phyloP scores from a whole-genome alignment of 1,140 invertebrate species.

The Euwallacea similis region DNA sequence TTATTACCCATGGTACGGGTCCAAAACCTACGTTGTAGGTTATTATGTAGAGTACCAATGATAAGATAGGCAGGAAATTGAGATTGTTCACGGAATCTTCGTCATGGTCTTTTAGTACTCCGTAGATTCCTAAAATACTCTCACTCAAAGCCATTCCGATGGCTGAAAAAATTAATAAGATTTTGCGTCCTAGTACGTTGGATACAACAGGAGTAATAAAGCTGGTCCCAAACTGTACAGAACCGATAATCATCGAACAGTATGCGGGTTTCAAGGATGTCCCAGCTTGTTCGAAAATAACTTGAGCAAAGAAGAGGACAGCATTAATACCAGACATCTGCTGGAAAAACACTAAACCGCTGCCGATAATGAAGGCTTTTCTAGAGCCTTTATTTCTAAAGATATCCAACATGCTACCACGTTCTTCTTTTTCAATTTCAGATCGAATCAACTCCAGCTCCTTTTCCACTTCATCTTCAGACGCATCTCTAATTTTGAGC shows the following conservation, averaged over 20 bases:
- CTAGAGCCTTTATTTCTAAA: slow-evolving; percentile 59
- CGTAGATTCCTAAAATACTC: slow-evolving; percentile 46
- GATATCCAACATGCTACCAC: slow-evolving; percentile 60
- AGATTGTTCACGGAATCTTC: slow-evolving; percentile 37
- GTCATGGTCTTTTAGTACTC: slow-evolving; percentile 38
- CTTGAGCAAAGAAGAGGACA: slow-evolving; percentile 77
- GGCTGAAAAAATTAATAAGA: slow-evolving; percentile 70
- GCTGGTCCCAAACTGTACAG: slow-evolving; percentile 69
- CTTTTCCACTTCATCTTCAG: slow-evolving; percentile 58
- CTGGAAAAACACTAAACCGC: slow-evolving; percentile 71
- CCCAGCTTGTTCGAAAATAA: slow-evolving; percentile 68
- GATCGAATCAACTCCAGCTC: slow-evolving; percentile 40
- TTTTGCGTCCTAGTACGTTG: slow-evolving; percentile 71
- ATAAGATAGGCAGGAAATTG: slow-evolving; percentile 43
- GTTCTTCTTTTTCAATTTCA: slow-evolving; percentile 35
- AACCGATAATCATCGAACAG: slow-evolving; percentile 77
- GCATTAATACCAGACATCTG: slow-evolving; percentile 81
- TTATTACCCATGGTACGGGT: slow-evolving; percentile 80
- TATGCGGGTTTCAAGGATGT: slow-evolving; percentile 60
- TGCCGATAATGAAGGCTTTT: slow-evolving; percentile 69
- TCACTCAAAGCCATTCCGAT: slow-evolving; percentile 59
- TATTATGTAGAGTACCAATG: slow-evolving; percentile 44
- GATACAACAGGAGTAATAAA: slow-evolving; percentile 70
- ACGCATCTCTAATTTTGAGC: slow-evolving; percentile 58
- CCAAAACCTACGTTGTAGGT: slow-evolving; percentile 64